Base-by-base conservation (phyloP, 2,797 vertebrate species). In the Ambastaia sidthimunki region DNA sequence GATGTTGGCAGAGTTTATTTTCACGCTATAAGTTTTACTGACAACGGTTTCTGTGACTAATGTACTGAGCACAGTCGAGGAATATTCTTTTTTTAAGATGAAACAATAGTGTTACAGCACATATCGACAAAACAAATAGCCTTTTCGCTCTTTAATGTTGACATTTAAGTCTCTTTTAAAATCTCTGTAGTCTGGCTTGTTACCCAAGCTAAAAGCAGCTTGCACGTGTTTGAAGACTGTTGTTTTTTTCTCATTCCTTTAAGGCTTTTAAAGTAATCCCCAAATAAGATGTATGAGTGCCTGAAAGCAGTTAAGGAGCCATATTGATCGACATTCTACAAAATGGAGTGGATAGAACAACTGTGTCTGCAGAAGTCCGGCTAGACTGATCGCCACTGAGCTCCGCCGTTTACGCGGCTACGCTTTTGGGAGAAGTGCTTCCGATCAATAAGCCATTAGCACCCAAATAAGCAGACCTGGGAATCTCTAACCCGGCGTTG, bases 371-470 rank as follows among this genome's bases (percentile, higher is more conserved):
- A 83, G 76, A 81, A 80, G 79, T 85, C 78, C 76, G 85, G 86
- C 62, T 74, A 59, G 47, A 77, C 74, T 66, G 73, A 77, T 82
- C 41, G 68, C 62, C 21, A 10, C 0, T 54, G 71, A 83, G 83
- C 80, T 62, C 69, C 71, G 25, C 48, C 59, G 67, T 77, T 67
- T 76, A 59, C 7, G 2, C 4, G 12, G 54, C 44, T 82, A 70
- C 37, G 10, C 54, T 83, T 86, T 78, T 47, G 34, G 52, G 71
- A 74, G 55, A 86, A 85, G 76, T 79, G 68, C 84, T 82, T 59
- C 60, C 59, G 88, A 92, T 94, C 93, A 87, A 94, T 93, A 94
- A 93, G 81, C 91, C 81, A 92, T 94, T 93, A 94, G 90, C 88
- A 91, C 89, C 87, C 90, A 89, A 89, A 91, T 89, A 81, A 89